A percentile compares a stretch with the other conserved stretches of the same genome.
phyloP scores from a whole-genome alignment of 2,888 invertebrate species.

The Polydrusus tereticollis region DNA sequence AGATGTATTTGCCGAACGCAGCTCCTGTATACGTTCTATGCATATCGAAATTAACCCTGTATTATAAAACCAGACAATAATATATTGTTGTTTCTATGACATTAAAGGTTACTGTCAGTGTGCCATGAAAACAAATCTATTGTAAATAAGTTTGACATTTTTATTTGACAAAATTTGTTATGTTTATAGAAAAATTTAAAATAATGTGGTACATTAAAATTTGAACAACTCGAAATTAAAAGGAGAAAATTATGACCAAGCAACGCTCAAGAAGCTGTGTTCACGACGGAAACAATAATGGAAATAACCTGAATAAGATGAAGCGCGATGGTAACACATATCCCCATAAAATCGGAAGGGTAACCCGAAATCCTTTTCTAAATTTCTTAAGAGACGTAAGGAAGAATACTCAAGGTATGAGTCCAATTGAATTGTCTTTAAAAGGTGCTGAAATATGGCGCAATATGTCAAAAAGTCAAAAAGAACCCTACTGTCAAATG shows the following conservation, averaged over 20 bases:
- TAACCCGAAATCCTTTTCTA: constrained; percentile 47
- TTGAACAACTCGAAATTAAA: not conserved
- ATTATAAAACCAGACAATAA: too few relatives aligned
- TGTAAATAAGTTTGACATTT: constrained; percentile 26
- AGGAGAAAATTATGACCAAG: constrained; percentile 16
- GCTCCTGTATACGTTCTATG: too few relatives aligned
- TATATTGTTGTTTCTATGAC: not conserved
- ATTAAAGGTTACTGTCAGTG: constrained; percentile 15
- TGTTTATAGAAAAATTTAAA: not conserved
- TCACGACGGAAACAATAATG: not conserved
- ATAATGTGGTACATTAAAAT: constrained; percentile 28
- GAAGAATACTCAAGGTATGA: constrained; percentile 40
- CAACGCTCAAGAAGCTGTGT: constrained; percentile 12
- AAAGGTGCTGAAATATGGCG: constrained; percentile 50
- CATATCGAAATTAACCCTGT: too few relatives aligned
- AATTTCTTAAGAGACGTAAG: constrained; percentile 49
- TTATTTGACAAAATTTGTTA: not conserved
- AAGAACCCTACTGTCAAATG: constrained; percentile 44
- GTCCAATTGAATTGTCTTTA: constrained; percentile 34
- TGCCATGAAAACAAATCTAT: constrained; percentile 24
- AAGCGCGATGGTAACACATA: constrained; percentile 20
- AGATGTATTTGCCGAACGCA: too few relatives aligned
- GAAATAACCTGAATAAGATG: not conserved
- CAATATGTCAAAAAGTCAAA: constrained; percentile 46
- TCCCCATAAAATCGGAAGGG: constrained; percentile 6